A percentile compares a stretch with the other conserved stretches of the same genome.
These are phyloP conservation scores for Phoebastria nigripes DNA, from an alignment of 2,797 vertebrate genomes.

Conservation along the genomic window DNA sequence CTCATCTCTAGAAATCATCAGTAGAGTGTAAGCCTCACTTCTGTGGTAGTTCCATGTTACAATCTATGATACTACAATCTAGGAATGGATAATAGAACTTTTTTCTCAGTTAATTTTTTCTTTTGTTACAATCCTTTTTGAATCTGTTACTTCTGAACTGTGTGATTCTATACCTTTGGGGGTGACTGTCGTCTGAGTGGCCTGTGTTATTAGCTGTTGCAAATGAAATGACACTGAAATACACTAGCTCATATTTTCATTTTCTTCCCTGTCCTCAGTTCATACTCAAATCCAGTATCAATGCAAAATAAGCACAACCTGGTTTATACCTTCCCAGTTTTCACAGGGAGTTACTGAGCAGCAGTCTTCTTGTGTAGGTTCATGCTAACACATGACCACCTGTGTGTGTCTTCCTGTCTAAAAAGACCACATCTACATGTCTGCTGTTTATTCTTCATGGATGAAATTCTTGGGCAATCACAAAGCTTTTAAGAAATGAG, in stretches of 20 bases:
- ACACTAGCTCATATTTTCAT: not conserved
- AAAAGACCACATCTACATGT: not conserved
- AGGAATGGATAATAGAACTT: not conserved
- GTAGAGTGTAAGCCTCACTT: not conserved
- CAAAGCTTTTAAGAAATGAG: not conserved
- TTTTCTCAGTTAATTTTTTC: not conserved
- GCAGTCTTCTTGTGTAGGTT: not conserved
- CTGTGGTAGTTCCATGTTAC: not conserved
- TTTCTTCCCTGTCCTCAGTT: not conserved
- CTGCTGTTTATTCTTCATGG: not conserved
- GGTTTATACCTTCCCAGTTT: not conserved
- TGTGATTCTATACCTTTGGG: not conserved
- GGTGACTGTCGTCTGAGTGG: not conserved
- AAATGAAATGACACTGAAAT: not conserved
- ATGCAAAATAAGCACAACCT: not conserved
- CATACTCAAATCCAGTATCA: not conserved
- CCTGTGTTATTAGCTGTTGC: not conserved
- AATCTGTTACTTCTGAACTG: not conserved
- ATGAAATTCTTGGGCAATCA: not conserved
- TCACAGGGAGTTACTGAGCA: not conserved
- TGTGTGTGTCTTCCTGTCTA: not conserved
- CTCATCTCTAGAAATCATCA: not conserved
- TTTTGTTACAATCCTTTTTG: not conserved
- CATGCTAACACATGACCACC: not conserved
- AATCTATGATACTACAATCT: not conserved